Evolutionary conservation across 2,797 vertebrate genomes (phyloP).

Genomic region (Acanthopagrus latus): DNA sequence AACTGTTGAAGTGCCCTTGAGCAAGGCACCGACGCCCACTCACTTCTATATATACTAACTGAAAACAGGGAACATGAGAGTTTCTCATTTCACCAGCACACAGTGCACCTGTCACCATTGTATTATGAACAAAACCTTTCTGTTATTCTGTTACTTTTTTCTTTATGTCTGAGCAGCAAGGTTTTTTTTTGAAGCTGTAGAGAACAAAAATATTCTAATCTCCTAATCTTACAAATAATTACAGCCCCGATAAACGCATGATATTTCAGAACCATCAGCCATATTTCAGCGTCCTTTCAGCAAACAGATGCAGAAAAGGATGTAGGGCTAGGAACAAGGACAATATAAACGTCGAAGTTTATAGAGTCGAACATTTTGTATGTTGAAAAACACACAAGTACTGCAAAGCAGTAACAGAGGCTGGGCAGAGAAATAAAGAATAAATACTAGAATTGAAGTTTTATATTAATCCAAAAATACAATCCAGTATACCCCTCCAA

Average conservation of each 20-base stretch:
- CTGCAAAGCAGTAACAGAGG: no score
- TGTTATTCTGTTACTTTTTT: not conserved
- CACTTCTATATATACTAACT: not conserved
- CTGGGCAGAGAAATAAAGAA: no score
- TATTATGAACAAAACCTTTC: not conserved
- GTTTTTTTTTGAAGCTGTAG: not conserved
- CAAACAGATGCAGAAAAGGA: no score
- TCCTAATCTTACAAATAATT: not conserved
- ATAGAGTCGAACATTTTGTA: no score
- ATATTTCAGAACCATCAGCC: not conserved
- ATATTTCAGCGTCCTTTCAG: not conserved
- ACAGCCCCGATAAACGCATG: not conserved
- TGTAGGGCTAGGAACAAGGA: no score
- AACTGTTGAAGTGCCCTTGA: conserved; percentile 6
- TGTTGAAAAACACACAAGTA: no score
- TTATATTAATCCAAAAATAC: no score
- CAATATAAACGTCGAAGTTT: no score
- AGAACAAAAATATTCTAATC: not conserved
- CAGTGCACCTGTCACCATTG: conserved; percentile 10
- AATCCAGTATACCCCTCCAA: not conserved
- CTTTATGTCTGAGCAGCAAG: no score
- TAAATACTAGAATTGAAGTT: no score
- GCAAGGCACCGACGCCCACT: not conserved
- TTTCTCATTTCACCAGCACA: no score
- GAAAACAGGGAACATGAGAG: not conserved